Conservation (phyloP, 2,113 vertebrate genomes). For the Aegypius monachus region DNA sequence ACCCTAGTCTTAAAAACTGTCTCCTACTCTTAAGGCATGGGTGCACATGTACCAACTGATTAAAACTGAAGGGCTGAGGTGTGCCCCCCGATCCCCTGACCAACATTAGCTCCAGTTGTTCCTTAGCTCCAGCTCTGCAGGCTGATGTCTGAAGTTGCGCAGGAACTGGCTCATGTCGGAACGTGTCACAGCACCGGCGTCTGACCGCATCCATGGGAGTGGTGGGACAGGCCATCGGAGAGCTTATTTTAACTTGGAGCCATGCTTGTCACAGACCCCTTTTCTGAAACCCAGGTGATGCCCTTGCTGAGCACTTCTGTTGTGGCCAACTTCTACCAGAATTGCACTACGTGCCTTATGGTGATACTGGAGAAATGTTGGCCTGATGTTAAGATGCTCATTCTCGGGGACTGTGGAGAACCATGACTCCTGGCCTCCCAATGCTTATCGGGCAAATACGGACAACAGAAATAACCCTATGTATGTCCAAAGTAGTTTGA, state of each 20-base stretch:
- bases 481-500: neutral
- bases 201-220: neutral
- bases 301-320: neutral
- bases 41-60: neutral
- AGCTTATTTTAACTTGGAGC: neutral
- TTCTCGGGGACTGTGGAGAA: neutral
- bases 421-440: neutral
- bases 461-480: neutral
- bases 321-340: neutral
- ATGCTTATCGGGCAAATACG: fast-evolving
- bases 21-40: neutral
- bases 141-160: neutral
- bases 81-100: neutral
- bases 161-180: neutral
- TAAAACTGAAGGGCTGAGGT: neutral
- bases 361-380: neutral
- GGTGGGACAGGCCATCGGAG: neutral
- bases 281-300: neutral
- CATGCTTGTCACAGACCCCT: neutral
- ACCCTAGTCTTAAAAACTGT: neutral
- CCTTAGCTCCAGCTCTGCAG: neutral
- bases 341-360: neutral
- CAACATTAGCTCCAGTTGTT: neutral
- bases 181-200: fast-evolving
- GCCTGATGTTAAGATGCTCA: neutral